Base-by-base conservation (phyloP, 2,888 invertebrate species). In the Abscondita cerata region DNA sequence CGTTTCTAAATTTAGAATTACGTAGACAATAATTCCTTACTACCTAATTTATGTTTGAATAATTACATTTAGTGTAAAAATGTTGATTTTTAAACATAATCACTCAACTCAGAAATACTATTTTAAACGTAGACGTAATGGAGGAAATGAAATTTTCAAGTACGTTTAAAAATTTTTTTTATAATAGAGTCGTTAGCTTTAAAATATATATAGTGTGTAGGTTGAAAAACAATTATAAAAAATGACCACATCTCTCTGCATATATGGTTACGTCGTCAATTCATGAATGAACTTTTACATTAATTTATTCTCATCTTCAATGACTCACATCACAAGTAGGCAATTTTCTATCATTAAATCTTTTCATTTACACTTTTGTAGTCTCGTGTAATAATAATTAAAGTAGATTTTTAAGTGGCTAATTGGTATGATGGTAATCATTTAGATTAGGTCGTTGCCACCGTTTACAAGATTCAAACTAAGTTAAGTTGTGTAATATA, bases 141-240 rank as follows among this genome's bases (percentile, higher is more conserved):
- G 31, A 41, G 54, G 54, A 54, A 54, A 46, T 54, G 31, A 31
- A 13, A 15, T 33, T 20, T 15, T 44, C 54, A 54, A 54, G 54
- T 54, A 46, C 54, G 46, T 34, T 46, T 54, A n/a, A n/a, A n/a
- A n/a, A n/a, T n/a, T n/a, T n/a, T n/a, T n/a, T n/a, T n/a, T n/a
- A n/a, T n/a, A n/a, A n/a, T n/a, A n/a, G n/a, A n/a, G n/a, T 46
- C 46, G 34, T 33, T 46, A 54, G 44, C 44, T 19, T n/a, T 16
- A 18, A 16, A 44, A 19, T 3, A 16, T 19, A 41, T 16, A 12
- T 44, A n/a, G 16, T 11, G 38, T 20, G 59, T 46, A 53, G 52
- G 59, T 33, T 13, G 59, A 46, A 51, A 36, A 51, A 47, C 46
- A 59, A 52, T 52, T 59, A 52, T 38, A 54, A 60, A 60, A 60